These are phyloP conservation scores for Halichoeres trimaculatus DNA, from an alignment of 2,113 vertebrate genomes.

Conservation along the genomic window DNA sequence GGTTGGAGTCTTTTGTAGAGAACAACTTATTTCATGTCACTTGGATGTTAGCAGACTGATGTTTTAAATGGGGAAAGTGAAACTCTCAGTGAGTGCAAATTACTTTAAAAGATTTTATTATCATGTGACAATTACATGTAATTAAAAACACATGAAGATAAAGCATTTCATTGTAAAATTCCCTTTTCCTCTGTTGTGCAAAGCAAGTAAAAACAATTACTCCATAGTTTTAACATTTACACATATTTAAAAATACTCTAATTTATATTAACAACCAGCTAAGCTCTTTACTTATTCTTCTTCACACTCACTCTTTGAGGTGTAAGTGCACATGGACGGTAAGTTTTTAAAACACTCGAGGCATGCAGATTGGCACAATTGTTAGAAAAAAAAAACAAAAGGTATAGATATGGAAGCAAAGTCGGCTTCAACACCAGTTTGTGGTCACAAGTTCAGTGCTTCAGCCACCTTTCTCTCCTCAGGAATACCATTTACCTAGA, in stretches of 20 bases:
- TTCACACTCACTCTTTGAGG: conserved; percentile 17
- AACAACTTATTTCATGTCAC: conserved; percentile 9
- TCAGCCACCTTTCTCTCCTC: conserved; percentile 97
- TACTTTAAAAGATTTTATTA: conserved; percentile 60
- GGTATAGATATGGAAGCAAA: conserved; percentile 4
- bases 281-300: conserved; percentile 18
- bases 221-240: conserved; percentile 42
- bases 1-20: conserved; percentile 20
- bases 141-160: conserved; percentile 42
- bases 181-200: conserved; percentile 54
- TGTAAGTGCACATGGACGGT: conserved; percentile 40
- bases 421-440: not conserved
- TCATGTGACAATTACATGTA: conserved; percentile 52
- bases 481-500: conserved; percentile 99
- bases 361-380: conserved; percentile 76
- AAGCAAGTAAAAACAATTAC: conserved; percentile 57
- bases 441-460: conserved; percentile 91
- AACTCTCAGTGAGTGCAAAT: not conserved
- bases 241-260: conserved; percentile 52
- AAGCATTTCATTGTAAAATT: conserved; percentile 46
- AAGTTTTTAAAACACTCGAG: conserved; percentile 36
- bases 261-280: conserved; percentile 22
- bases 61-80: no score
- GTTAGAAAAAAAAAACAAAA: conserved; percentile 29
- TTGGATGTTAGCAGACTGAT: not conserved